Base-by-base conservation (phyloP, 2,113 vertebrate species). In the Hipposideros armiger region DNA sequence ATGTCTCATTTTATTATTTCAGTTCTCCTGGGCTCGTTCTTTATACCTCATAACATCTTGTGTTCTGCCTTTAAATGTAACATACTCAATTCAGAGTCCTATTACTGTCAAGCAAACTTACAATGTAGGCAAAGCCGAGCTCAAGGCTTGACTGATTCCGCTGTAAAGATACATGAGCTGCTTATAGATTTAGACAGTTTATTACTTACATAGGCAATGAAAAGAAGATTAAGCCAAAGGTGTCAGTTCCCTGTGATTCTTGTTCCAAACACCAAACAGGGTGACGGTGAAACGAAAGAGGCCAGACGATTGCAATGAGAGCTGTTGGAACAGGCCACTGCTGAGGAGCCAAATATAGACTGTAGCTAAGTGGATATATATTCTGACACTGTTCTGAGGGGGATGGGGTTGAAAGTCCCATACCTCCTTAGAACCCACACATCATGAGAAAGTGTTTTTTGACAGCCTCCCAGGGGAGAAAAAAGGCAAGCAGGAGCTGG, bases 111-210 rank as follows among this genome's bases (percentile, higher is more conserved):
- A 64, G 22, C 10, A 78, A 84, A 50, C 19, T 58, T 2, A 58
- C 13, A 87, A 92, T 40, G 42, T 4, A 92, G 70, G 2, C 28
- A 92, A 94, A 16, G 28, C 20, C 50, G 93, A 64, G 15, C 9
- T 7, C 15, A 64, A 54, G 47, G 3, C 24, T 14, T 36, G 54
- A 64, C 7, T 52, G 73, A 56, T 52, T 60, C 26, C n/a, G 24
- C 6, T 80, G 15, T 70, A 24, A 87, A 76, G 16, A 80, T 36
- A 58, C 3, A 83, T 5, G 60, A 80, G 3, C 2, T 40, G 28
- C 17, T 81, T 92, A 73, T 7, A 90, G 40, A 84, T 73, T 95
- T 90, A 69, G 30, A 87, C 11, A n/a, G 17, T 56, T 78, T 86
- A 50, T n/a, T 74, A 36, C 6, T 81, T 80, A 87, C 3, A 47